Evolutionary conservation across 2,113 vertebrate genomes (phyloP), one percentile per base, ranked within the genome.

Genomic region (Nibea coibor): DNA sequence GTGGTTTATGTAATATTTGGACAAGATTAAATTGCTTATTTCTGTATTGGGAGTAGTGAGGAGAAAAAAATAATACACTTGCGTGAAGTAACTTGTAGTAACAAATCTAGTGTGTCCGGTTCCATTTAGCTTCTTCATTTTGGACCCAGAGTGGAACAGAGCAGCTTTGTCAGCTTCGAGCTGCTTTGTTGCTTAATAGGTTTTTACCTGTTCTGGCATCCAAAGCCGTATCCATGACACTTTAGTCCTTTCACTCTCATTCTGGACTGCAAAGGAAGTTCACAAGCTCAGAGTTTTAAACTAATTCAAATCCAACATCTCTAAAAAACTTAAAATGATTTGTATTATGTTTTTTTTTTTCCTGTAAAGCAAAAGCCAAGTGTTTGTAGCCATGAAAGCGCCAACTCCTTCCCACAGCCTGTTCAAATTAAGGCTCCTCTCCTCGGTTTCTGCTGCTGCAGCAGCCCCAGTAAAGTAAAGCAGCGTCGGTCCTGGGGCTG

Each of bases 391-490:
- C 54, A 35, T 84, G 54, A 81, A 85, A 82, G 62, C 78, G 65
- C 65, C 67, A 45, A 45, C 78, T 76, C 43, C 72, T 80, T 78
- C 68, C 82, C 72, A 72, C 86, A 87, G 86, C 82, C 51, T 88
- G 84, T 86, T 92, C 47, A 88, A 83, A 87, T 92, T 83, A 93
- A 78, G 19, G 22, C 68, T 22, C 35, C 47, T 20, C 63, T 39
- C 14, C 48, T 72, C 24, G 3, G 75, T 54, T 84, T 78, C 80
- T 65, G 69, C 75, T 82, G 76, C 62, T 58, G 51, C 78, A 75
- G 56, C 66, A 73, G 67, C 54, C 5, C 35, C 71, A 78, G 39
- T 87, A 85, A 91, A 78, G 39, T 87, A 84, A 91, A 90, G 58
- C 76, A 74, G 57, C 48, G 43, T 42, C 31, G 4, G 64, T 82